Base-by-base conservation (phyloP, 2,888 invertebrate genomes). In the Hermodice carunculata region DNA sequence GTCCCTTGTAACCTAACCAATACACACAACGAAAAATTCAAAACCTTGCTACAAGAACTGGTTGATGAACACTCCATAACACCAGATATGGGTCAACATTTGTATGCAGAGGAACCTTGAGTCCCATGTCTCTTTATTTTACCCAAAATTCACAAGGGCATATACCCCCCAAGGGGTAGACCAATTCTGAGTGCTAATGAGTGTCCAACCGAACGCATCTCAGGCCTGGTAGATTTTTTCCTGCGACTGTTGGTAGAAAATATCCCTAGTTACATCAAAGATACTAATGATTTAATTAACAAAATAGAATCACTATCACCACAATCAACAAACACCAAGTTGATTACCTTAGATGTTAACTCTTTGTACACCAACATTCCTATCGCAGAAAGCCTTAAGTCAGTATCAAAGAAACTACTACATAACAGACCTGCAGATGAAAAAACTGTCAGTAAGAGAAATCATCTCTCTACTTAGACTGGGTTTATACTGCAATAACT, bases 301-400 rank as follows among this genome's bases (percentile, higher is more conserved):
- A 49, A 4, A 3, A 49, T 49, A 17, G 22, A 26, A 1, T 14
- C 29, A 14, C 3, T 49, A 2, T n/a, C 17, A 28, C 29, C 17
- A 24, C 1, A 31, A 19, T 1, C 3, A 2, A 32, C 29, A n/a
- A 14, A 49, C 3, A 2, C 28, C 3, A 24, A 31, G 2, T 11
- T 49, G 2, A 32, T 17, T 14, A 49, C 49, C n/a, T 19, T 49
- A 14, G 49, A 49, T 49, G 49, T 49, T 14, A 22, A n/a, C 2
- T 26, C 49, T 19, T 14, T 49, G 1, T 49, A 49, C 29, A 49
- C 49, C 2, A 49, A 49, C n/a, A 49, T 49, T n/a, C 49, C 49
- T 19, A 49, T 31, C 49, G 17, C 29, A 28, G 49, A 49, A 49
- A 32, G 49, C 1, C 2, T 28, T n/a, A 32, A 49, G 22, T 6